phyloP scores from a whole-genome alignment of 2,797 vertebrate species.

The Otolemur crassicaudatus region DNA sequence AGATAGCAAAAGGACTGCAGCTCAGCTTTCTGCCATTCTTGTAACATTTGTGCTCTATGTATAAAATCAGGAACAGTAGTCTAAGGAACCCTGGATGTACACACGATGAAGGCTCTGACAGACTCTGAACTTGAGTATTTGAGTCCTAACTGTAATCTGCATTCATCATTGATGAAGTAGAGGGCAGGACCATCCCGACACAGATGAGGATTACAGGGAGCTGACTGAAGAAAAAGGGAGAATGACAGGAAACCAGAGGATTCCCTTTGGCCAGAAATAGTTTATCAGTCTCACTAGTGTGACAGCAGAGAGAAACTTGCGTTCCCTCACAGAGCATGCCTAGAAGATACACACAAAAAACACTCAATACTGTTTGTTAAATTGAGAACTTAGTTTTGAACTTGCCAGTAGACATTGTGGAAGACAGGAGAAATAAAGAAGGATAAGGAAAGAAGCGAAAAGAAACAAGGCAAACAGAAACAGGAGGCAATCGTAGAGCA shows the following conservation, averaged over 20 bases:
- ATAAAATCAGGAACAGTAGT: neutral
- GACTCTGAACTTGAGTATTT: neutral
- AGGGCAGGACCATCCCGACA: neutral
- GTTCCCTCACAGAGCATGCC: neutral
- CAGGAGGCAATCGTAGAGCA: neutral
- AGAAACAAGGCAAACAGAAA: neutral
- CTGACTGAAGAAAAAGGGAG: neutral
- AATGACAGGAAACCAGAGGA: neutral
- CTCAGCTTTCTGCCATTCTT: neutral
- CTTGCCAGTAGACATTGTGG: neutral
- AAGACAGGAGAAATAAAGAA: slow-evolving; percentile 18
- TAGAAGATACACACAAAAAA: neutral
- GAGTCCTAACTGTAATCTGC: neutral
- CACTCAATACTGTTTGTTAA: neutral
- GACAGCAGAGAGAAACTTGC: neutral
- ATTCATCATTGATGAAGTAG: neutral
- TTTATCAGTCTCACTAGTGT: neutral
- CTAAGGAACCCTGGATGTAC: neutral
- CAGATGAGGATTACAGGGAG: neutral
- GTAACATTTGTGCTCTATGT: neutral
- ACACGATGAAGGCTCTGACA: neutral
- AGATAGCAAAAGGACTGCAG: neutral
- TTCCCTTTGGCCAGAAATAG: neutral
- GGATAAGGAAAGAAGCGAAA: neutral
- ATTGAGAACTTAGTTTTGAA: neutral